Conservation (phyloP, 2,888 invertebrate genomes). For the Molorchus minor region DNA sequence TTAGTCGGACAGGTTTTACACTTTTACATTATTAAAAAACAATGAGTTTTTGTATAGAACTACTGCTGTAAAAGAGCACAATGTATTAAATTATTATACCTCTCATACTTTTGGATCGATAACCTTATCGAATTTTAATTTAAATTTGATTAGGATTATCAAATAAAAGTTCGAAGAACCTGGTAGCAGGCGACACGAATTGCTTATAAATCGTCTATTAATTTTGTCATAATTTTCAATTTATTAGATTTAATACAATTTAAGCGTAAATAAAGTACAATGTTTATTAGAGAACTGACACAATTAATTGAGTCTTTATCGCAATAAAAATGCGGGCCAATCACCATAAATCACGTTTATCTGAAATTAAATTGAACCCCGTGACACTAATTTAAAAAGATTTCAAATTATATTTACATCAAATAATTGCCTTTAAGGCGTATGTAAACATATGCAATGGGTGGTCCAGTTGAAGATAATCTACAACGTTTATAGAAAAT, state of each 20-base stretch:
- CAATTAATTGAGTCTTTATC: slow-evolving; percentile 50
- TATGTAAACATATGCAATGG: slow-evolving; percentile 47
- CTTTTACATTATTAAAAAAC: no score
- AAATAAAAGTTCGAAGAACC: slow-evolving; percentile 15
- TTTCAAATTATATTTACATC: slow-evolving; percentile 53
- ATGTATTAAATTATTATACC: no score
- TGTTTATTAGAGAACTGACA: slow-evolving; percentile 48
- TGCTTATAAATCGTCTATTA: slow-evolving; percentile 25
- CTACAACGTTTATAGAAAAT: slow-evolving; percentile 32
- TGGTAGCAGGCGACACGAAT: slow-evolving; percentile 19
- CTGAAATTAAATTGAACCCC: slow-evolving; percentile 55
- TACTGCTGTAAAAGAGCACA: no score
- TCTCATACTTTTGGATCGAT: no score
- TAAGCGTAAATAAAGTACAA: slow-evolving; percentile 39
- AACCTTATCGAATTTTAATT: slow-evolving; percentile 29
- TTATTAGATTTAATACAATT: slow-evolving; percentile 18
- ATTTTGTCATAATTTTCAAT: slow-evolving; percentile 33
- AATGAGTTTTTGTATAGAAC: no score
- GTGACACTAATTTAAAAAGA: slow-evolving; percentile 52
- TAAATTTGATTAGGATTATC: slow-evolving; percentile 27
- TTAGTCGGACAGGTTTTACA: no score
- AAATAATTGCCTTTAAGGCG: slow-evolving; percentile 46
- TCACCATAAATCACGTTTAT: slow-evolving; percentile 50
- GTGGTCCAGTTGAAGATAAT: slow-evolving; percentile 50
- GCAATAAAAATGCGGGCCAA: slow-evolving; percentile 41